phyloP scores from a whole-genome alignment of 2,797 vertebrate species.

The Micrastur ruficollis region DNA sequence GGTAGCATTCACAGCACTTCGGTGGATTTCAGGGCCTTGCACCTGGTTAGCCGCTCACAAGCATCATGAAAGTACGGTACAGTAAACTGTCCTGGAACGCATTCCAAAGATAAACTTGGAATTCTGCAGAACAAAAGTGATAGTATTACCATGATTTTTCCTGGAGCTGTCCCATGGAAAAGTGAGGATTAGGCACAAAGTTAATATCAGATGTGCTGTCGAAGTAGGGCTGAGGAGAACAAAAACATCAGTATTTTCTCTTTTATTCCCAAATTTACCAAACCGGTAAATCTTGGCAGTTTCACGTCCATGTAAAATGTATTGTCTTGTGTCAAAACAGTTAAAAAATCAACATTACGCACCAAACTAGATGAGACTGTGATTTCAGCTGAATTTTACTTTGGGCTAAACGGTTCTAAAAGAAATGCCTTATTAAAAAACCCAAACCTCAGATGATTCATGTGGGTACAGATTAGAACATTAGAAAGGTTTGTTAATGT shows the following conservation, averaged over 20 bases:
- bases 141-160: slow-evolving; percentile 37
- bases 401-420: background rate
- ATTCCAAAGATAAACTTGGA: slow-evolving; percentile 36
- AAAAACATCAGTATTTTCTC: background rate
- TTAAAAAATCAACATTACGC: background rate
- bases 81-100: background rate
- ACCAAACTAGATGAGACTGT: background rate
- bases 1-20: background rate
- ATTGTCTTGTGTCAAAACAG: background rate
- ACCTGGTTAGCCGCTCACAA: background rate
- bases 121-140: slow-evolving; percentile 12
- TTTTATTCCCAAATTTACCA: background rate
- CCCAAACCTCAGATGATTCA: background rate
- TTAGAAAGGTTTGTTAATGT: background rate
- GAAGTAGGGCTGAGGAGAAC: background rate
- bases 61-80: background rate
- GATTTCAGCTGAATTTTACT: background rate
- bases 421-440: background rate
- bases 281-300: background rate
- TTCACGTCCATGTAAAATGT: background rate
- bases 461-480: background rate
- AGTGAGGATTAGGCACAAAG: background rate
- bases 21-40: slow-evolving; percentile 18
- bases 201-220: slow-evolving; percentile 25
- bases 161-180: slow-evolving; percentile 20